Conservation (phyloP, 2,113 vertebrate species). For the Tauraco erythrolophus region DNA sequence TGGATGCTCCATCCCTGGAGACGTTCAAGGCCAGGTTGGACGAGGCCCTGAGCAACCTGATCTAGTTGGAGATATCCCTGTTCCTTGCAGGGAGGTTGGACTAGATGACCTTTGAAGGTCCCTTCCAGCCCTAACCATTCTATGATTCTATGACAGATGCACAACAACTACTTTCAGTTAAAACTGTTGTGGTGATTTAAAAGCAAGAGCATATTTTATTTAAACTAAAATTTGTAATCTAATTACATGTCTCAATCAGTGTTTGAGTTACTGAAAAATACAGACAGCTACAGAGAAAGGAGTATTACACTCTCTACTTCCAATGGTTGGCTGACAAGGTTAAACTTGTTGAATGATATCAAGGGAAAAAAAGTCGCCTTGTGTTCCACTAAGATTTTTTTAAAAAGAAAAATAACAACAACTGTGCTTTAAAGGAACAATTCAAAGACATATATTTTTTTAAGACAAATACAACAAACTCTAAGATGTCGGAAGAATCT, state of each 20-base stretch:
- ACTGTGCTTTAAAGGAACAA: background rate
- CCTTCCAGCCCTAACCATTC: too few relatives aligned
- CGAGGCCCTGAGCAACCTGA: too few relatives aligned
- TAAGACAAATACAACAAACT: slow-evolving; percentile 9
- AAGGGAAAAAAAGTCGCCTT: background rate
- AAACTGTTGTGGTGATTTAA: background rate
- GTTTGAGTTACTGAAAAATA: background rate
- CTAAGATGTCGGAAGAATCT: slow-evolving; percentile 62
- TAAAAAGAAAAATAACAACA: background rate
- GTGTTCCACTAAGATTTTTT: slow-evolving; percentile 3
- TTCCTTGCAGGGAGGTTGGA: too few relatives aligned
- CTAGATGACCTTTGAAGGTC: too few relatives aligned
- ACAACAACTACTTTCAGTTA: background rate
- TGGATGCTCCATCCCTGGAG: too few relatives aligned
- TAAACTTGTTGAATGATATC: background rate
- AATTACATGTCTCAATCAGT: background rate
- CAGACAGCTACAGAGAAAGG: background rate
- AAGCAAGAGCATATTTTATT: background rate
- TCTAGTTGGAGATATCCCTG: too few relatives aligned
- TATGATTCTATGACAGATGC: too few relatives aligned
- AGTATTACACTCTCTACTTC: background rate
- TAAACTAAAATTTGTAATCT: background rate
- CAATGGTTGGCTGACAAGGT: slow-evolving; percentile 10
- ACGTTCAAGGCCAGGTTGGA: too few relatives aligned
- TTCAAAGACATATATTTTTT: background rate